Base-by-base conservation (phyloP, 2,888 invertebrate species). In the Monopis laevigella region DNA sequence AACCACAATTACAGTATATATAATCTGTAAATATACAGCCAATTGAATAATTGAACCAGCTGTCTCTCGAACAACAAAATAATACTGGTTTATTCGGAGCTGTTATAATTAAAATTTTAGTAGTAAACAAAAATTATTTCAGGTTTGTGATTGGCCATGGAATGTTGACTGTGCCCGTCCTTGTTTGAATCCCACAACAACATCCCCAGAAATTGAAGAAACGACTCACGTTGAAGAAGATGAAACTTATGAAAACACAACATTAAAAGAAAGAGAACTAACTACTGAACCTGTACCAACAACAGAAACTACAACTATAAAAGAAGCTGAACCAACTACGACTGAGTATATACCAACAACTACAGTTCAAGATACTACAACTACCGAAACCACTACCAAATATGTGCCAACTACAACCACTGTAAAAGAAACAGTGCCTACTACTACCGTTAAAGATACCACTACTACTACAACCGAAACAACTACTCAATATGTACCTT, bases 131-230 rank as follows among this genome's bases (percentile, higher is more conserved):
- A 24, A 5, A 29, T n/a, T 14, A 27, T 36, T 48, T 8, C 42
- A 58, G 58, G 47, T 49, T 3, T 58, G 58, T 39, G 48, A 58
- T 41, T 53, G 52, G 49, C 46, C 53, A 1, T 27, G 44, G 26
- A 30, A 40, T 8, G 55, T 53, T 1, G 41, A 50, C 8, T 58
- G 58, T 27, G 36, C 5, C 10, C 24, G 24, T 24, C 24, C 5
- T 10, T 24, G 6, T 7, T 6, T 21, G 12, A 18, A 16, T 18
- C 7, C 36, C 2, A 36, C 36, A 6, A 19, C 19, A 4, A 8
- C 36, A 21, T 3, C 24, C 24, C 5, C 24, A 7, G 10, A 24
- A 24, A 24, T 10, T 24, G 10, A 7, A 7, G 6, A 5, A 24
- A 24, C 24, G 10, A 24, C 24, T 7, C 6, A 24, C 5, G 10